Percentiles rank a stretch among this genome's conserved stretches.
phyloP scores from a whole-genome alignment of 2,888 invertebrate genomes.

The Dynastes hyllus region DNA sequence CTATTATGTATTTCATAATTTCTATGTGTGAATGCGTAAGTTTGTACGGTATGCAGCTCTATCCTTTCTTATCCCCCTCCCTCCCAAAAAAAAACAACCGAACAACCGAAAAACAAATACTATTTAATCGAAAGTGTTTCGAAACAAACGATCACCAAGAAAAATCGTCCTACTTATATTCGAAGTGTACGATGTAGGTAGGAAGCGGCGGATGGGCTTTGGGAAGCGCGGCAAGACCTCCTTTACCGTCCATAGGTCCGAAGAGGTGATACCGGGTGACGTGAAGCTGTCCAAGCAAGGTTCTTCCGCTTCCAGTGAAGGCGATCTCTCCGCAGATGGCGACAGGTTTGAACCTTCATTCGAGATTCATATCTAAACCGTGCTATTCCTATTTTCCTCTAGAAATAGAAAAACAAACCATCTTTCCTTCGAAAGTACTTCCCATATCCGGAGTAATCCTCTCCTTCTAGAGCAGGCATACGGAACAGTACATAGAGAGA shows the following conservation, averaged over 20 bases:
- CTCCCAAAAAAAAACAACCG: neutral
- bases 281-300: constrained; percentile 82
- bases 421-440: neutral
- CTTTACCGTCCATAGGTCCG: constrained; percentile 98
- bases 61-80: constrained; percentile 10
- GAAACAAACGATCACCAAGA: neutral
- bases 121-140: neutral
- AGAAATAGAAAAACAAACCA: neutral
- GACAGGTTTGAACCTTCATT: constrained; percentile 79
- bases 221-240: constrained; percentile 96
- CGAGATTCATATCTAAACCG: neutral
- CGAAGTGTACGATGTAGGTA: constrained; percentile 75
- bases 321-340: constrained; percentile 87
- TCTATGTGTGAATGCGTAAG: neutral
- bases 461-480: constrained; percentile 57
- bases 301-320: constrained; percentile 95
- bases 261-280: constrained; percentile 96
- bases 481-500: constrained; percentile 70
- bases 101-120: neutral
- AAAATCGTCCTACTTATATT: constrained; percentile 24
- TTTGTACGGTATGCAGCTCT: constrained; percentile 43
- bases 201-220: constrained; percentile 95
- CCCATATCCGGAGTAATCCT: constrained; percentile 9
- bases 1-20: no score
- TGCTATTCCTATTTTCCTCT: neutral